Evolutionary conservation across 2,113 vertebrate species (phyloP), one percentile per base, ranked within the genome.

Genomic region (Marmota flaviventris): DNA sequence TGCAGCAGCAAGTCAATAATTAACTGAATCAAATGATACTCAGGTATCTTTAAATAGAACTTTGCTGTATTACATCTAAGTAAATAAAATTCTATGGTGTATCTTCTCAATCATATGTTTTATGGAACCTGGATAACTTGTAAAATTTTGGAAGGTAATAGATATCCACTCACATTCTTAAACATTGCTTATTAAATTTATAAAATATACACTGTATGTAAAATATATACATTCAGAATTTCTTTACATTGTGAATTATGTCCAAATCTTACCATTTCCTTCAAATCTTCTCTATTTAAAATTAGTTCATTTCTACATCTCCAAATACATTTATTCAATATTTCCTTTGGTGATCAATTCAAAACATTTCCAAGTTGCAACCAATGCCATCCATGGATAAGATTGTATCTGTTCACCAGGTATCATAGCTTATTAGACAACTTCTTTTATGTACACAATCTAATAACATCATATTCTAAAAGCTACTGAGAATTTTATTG

Each of bases 21-120:
- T 91, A 77, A 87, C 24, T 90, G 85, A 95, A 14, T 91, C n/a
- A 84, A 65, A 81, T 84, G 16, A 81, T 24, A 95, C 48, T 93
- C 42, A 92, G 22, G 2, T 77, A 65, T 84, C 92, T 97, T 77
- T 81, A 96, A 94, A 85, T n/a, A 77, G 0, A 10, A 10, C 11
- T 91, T 93, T 94, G 7, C 10, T 92, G 92, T 29, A 95, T 92
- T 93, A 63, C 39, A 89, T 79, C 8, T 72, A 81, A 96, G n/a
- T 84, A 17, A 56, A 92, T 90, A 63, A 85, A 93, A 92, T 56
- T 67, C 42, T 78, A 27, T 27, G 14, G 9, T 85, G 18, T 67
- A 61, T 67, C 53, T 85, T 93, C 9, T 85, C 6, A 56, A 25
- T 22, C n/a, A 75, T 56, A 27, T 42, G 48, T 12, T 77, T 94